These are phyloP conservation scores for Malaclemys terrapin DNA, from an alignment of 2,113 vertebrate genomes.

Conservation along the genomic window DNA sequence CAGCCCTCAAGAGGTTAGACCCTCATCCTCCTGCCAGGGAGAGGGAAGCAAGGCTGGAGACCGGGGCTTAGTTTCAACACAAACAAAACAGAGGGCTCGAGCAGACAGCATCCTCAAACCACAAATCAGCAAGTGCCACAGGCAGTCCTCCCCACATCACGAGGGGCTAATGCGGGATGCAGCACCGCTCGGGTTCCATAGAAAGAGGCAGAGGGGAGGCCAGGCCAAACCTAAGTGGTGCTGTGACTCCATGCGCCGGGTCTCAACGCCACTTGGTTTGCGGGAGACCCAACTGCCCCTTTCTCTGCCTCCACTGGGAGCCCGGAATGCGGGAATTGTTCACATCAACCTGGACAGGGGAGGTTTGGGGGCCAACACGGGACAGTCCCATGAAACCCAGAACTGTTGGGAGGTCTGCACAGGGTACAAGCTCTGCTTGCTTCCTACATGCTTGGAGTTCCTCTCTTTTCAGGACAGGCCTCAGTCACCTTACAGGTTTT, in stretches of 20 bases:
- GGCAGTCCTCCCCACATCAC: not conserved
- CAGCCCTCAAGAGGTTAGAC: not conserved
- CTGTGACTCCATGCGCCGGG: not conserved
- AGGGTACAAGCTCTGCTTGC: too few species aligned
- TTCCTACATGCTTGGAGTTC: too few species aligned
- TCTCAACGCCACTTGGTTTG: not conserved
- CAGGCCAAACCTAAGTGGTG: not conserved
- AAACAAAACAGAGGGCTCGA: not conserved
- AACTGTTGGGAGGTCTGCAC: too few species aligned
- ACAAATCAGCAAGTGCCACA: not conserved
- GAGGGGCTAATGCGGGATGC: not conserved
- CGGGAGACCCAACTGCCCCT: too few species aligned
- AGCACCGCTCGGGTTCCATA: not conserved
- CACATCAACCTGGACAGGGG: too few species aligned
- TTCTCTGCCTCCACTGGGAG: too few species aligned
- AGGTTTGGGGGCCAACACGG: too few species aligned
- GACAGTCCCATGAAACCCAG: too few species aligned
- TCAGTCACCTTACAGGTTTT: too few species aligned
- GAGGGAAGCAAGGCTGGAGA: not conserved
- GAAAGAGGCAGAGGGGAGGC: not conserved
- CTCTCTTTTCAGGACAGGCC: too few species aligned
- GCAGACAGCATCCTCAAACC: not conserved
- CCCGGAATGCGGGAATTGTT: too few species aligned
- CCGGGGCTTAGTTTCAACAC: not conserved
- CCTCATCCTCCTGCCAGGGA: not conserved